Evolutionary conservation across 2,888 invertebrate genomes (phyloP).

Genomic region (Dyspetes luteomarginatus): DNA sequence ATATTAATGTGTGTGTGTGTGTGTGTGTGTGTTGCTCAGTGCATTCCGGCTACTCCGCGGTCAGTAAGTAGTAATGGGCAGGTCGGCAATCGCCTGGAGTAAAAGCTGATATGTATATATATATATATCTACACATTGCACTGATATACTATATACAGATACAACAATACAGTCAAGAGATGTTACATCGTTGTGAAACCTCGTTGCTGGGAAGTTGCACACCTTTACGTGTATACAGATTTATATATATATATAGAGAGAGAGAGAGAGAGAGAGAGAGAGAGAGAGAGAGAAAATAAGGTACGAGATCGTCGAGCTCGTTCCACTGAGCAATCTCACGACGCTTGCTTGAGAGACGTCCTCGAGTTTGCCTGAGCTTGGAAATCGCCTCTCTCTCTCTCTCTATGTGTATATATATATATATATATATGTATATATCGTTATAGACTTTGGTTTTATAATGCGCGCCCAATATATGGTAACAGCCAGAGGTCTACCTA

Average conservation of each 20-base stretch:
- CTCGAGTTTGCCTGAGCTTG: slow-evolving; percentile 10
- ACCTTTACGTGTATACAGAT: not conserved
- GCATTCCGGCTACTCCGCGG: slow-evolving; percentile 60
- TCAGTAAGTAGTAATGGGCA: slow-evolving; percentile 73
- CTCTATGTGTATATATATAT: too few relatives aligned
- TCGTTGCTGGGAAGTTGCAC: slow-evolving; percentile 29
- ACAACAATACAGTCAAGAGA: not conserved
- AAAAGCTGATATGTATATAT: slow-evolving; percentile 29
- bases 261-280: not conserved
- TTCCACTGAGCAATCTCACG: slow-evolving; percentile 33
- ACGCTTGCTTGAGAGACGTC: slow-evolving; percentile 3
- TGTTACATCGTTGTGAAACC: slow-evolving; percentile 68
- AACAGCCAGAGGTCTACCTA: not conserved
- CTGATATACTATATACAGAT: too few relatives aligned
- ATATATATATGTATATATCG: too few relatives aligned
- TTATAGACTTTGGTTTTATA: too few relatives aligned
- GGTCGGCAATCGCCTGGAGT: slow-evolving; percentile 61
- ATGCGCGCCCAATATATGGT: not conserved
- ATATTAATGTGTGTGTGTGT: too few relatives aligned
- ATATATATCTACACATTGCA: too few relatives aligned
- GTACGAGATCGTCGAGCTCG: slow-evolving; percentile 19
- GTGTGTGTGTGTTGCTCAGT: slow-evolving; percentile 71
- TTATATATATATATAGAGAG: not conserved
- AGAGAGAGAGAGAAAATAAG: not conserved
- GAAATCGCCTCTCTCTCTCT: slow-evolving; percentile 1